Percentiles rank a stretch among this genome's conserved stretches.
These are phyloP conservation scores for Okapia johnstoni DNA, from an alignment of 2,113 vertebrate genomes.

Conservation along the genomic window DNA sequence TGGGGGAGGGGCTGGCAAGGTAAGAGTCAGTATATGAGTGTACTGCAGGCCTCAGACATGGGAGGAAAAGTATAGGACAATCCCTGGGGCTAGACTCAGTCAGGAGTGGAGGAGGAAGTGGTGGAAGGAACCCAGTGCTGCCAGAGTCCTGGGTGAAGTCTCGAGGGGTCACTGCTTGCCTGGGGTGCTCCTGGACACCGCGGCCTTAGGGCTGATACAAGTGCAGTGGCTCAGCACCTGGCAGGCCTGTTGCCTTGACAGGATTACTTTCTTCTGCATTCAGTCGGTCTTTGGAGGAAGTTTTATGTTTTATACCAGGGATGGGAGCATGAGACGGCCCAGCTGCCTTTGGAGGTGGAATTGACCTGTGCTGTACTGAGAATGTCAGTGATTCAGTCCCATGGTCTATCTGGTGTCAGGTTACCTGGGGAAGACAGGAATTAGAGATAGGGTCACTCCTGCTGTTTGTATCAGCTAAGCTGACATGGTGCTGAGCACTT, in stretches of 20 bases:
- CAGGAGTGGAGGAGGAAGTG: background rate
- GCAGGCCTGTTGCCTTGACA: background rate
- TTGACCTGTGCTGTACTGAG: background rate
- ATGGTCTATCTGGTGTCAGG: background rate
- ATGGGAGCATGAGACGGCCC: background rate
- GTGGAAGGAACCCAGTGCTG: background rate
- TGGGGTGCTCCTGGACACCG: background rate
- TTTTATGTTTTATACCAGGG: background rate
- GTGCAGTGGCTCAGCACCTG: background rate
- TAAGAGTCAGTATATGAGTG: background rate
- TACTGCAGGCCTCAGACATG: background rate
- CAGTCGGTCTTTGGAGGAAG: background rate
- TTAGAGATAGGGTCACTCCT: background rate
- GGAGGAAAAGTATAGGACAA: background rate
- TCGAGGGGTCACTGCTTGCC: background rate
- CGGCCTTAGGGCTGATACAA: fast-evolving
- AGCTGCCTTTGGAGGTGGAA: background rate
- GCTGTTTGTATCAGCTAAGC: background rate
- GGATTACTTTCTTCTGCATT: background rate
- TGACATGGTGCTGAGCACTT: background rate
- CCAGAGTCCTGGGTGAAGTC: background rate
- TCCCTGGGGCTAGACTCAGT: background rate
- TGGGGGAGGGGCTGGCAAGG: fast-evolving
- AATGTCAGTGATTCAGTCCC: background rate
- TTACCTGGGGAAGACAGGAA: background rate